Base-by-base conservation (phyloP, 1,140 invertebrate genomes). In the Eriosoma lanigerum region DNA sequence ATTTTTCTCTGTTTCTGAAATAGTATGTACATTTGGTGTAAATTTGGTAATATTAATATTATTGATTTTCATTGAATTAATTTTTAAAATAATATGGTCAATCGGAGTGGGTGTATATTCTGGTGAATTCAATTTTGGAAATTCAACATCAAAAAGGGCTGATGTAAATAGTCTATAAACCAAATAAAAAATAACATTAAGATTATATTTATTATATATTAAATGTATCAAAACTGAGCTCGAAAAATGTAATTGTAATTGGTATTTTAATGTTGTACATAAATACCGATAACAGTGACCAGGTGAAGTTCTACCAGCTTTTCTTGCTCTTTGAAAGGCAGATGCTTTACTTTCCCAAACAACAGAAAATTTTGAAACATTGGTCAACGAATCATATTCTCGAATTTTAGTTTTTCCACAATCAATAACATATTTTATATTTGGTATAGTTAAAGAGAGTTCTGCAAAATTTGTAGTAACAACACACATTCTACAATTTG, bases 381-480 rank as follows among this genome's bases (percentile, higher is more conserved):
- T 90, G 85, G 93, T 88, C 10, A 91, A 85, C 85, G 89, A 89
- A 83, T 92, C 91, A 83, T 91, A 92, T 46, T 91, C 82, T 84
- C 89, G 88, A 0, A 86, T 85, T 86, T 93, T 93, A 48, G 92
- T 91, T 85, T 92, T 92, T 29, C 98, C 98, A 81, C 90, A 90
- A 85, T 99, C 98, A 0, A 99, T 90, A 0, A 99, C 96, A 86
- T 98, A 95, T 85, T 96, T 96, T 6, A 99, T 89, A 83, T 93
- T 92, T 0, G 97, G 97, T 85, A 99, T 99, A 0, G 98, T 99
- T 0, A 99, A 87, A 0, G 98, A 99, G 0, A 98, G 99, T 88
- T 99, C 98, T 0, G 98, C 97, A 0, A 99, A 95, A 85, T 99
- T 99, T 0, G 98, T 99, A 17, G 96, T 91, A 5, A 99, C 91